Evolutionary conservation across 2,888 invertebrate genomes (phyloP).

Genomic region (Cephus sareptanus): DNA sequence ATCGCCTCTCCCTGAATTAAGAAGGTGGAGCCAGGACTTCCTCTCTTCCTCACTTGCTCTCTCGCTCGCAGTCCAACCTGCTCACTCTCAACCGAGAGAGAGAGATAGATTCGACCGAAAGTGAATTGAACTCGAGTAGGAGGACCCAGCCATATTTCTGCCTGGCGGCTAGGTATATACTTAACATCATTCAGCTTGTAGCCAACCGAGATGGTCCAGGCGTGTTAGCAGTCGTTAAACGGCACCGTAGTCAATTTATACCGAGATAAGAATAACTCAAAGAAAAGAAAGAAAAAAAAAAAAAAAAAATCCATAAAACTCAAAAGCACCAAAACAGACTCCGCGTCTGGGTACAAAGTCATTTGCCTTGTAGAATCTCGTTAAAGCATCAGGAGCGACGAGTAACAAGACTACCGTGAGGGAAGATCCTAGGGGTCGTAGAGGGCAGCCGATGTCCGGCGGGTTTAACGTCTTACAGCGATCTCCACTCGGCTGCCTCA

Average conservation of each 20-base stretch:
- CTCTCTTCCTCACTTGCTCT: conserved; percentile 10
- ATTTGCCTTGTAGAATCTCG: neutral
- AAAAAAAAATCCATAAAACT: neutral
- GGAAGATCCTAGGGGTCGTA: conserved; percentile 22
- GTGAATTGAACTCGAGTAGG: conserved; percentile 38
- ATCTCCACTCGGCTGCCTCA: conserved; percentile 56
- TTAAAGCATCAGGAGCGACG: neutral
- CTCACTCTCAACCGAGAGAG: neutral
- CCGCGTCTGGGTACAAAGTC: neutral
- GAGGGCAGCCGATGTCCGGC: conserved; percentile 36
- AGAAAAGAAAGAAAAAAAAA: neutral
- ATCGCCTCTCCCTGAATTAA: conserved; percentile 64
- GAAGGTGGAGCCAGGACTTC: conserved; percentile 55
- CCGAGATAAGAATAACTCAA: neutral
- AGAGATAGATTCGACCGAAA: neutral
- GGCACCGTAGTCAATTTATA: conserved; percentile 20
- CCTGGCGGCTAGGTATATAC: conserved; percentile 38
- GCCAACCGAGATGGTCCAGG: conserved; percentile 46
- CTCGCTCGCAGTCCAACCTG: neutral
- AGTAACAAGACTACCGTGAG: neutral
- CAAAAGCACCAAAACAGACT: neutral
- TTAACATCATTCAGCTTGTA: conserved; percentile 44
- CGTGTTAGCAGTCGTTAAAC: conserved; percentile 41
- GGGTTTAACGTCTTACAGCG: conserved; percentile 53
- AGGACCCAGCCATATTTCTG: conserved; percentile 46